Evolutionary conservation across 2,113 vertebrate species (phyloP).

Genomic region (Forbesichthys agassizii): DNA sequence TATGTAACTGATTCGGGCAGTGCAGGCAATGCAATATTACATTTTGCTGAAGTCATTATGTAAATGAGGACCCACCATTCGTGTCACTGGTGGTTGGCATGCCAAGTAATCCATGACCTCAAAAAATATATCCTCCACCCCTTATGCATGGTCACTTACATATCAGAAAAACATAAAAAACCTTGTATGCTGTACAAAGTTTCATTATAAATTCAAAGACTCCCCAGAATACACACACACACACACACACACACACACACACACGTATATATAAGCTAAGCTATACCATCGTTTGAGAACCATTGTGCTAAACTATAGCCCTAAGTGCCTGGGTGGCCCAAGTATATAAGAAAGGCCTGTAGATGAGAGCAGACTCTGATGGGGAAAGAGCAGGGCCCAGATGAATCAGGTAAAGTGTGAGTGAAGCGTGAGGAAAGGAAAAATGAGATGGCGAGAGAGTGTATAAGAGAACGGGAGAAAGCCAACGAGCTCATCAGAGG

Average conservation of each 20-base stretch:
- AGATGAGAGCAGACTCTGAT: slow-evolving; percentile 24
- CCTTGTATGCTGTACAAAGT: no score
- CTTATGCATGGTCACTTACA: no score
- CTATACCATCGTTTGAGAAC: no score
- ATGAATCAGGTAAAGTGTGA: slow-evolving; percentile 40
- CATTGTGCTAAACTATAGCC: background rate
- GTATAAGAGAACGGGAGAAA: slow-evolving; percentile 34
- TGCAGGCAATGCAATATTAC: slow-evolving; percentile 47
- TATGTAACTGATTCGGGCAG: slow-evolving; percentile 46
- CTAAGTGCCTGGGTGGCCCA: slow-evolving; percentile 23
- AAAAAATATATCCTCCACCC: no score
- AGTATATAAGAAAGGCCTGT: slow-evolving; percentile 8
- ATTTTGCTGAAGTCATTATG: slow-evolving; percentile 45
- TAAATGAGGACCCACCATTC: slow-evolving; percentile 44
- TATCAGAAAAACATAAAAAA: no score
- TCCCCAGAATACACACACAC: no score
- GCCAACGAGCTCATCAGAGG: slow-evolving; percentile 62
- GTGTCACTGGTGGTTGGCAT: slow-evolving; percentile 20
- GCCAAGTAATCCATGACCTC: slow-evolving; percentile 1
- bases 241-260: no score
- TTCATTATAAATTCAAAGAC: no score
- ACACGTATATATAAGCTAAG: no score
- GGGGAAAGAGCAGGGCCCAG: slow-evolving; percentile 19
- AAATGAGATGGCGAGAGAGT: slow-evolving; percentile 4
- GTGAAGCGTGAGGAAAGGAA: background rate